These are phyloP conservation scores for Lordiphosa stackelbergi DNA, from an alignment of 1,140 invertebrate species.

Conservation along the genomic window DNA sequence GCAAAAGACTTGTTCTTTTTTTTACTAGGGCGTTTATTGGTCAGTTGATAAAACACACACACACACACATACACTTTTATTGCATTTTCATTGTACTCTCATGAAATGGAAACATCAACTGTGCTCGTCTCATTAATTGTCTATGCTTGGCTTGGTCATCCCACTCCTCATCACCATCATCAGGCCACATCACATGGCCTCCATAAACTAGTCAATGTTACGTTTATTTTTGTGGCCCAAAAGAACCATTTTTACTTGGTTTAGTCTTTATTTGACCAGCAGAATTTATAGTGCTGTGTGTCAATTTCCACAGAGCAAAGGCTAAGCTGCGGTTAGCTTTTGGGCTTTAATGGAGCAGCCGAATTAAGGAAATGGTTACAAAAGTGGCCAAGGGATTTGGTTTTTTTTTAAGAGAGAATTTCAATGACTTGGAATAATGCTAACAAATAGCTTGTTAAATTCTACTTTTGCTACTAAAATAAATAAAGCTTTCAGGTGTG, in stretches of 20 bases:
- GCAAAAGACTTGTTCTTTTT: neutral
- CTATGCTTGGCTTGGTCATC: constrained; percentile 2
- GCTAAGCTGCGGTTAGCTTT: constrained; percentile 1
- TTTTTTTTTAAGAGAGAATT: too few species aligned
- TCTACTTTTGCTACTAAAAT: too few species aligned
- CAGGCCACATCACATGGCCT: constrained; percentile 9
- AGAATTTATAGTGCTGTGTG: constrained; percentile 11
- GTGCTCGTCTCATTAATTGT: constrained; percentile 37
- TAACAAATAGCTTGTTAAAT: too few species aligned
- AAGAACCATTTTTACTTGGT: constrained; percentile 26
- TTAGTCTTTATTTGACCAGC: constrained; percentile 15
- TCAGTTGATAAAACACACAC: neutral
- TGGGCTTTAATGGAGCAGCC: too few species aligned
- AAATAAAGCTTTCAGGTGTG: too few species aligned
- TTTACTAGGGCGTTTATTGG: neutral
- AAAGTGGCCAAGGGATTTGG: too few species aligned
- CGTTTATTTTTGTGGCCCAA: constrained; percentile 37
- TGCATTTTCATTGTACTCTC: constrained; percentile 24
- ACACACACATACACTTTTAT: neutral
- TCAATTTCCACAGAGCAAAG: constrained; percentile 2
- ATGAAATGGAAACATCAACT: constrained; percentile 40
- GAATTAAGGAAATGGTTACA: too few species aligned
- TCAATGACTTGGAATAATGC: too few species aligned
- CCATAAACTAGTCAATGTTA: constrained; percentile 34
- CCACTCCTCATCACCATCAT: neutral